These are phyloP conservation scores for Bacillus rossius DNA, from an alignment of 1,140 invertebrate species.

Conservation along the genomic window DNA sequence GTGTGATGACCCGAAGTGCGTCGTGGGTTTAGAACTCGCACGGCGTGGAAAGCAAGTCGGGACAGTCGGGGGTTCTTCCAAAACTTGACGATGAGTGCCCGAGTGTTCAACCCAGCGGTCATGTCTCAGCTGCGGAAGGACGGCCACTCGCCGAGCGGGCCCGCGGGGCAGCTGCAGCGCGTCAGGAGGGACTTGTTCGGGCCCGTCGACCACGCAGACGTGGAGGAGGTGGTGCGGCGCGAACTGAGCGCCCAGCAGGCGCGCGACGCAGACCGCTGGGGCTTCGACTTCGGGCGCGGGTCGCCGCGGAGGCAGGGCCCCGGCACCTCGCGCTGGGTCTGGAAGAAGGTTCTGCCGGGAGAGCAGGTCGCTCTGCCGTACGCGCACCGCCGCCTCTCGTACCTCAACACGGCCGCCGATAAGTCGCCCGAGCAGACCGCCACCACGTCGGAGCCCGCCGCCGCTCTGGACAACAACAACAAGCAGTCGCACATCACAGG, in stretches of 20 bases:
- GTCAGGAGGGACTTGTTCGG: slow-evolving; percentile 48
- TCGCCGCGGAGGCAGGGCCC: slow-evolving; percentile 32
- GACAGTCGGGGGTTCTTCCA: no score
- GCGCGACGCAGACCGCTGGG: slow-evolving; percentile 43
- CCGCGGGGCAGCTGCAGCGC: slow-evolving; percentile 5
- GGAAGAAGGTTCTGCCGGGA: slow-evolving; percentile 34
- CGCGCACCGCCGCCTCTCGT: slow-evolving; percentile 41
- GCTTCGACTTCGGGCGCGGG: slow-evolving; percentile 45
- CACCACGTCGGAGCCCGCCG: not conserved
- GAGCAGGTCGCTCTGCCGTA: slow-evolving; percentile 43
- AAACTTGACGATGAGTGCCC: slow-evolving; percentile 42
- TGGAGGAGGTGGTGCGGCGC: slow-evolving; percentile 39
- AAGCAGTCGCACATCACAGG: no score
- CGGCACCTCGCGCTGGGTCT: slow-evolving; percentile 39
- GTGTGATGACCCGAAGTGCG: no score
- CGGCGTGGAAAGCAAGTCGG: no score
- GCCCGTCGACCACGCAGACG: slow-evolving; percentile 47
- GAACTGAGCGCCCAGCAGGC: slow-evolving; percentile 41
- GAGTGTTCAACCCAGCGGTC: slow-evolving; percentile 45
- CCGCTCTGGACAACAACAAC: not conserved
- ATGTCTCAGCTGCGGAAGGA: slow-evolving; percentile 43
- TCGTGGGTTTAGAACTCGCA: no score
- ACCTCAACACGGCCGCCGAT: slow-evolving; percentile 30
- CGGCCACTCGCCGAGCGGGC: not conserved
- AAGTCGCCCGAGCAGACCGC: slow-evolving; percentile 15